These are phyloP conservation scores for Actinia equina DNA, from an alignment of 64 coral and sea anemone genomes.

Conservation along the genomic window DNA sequence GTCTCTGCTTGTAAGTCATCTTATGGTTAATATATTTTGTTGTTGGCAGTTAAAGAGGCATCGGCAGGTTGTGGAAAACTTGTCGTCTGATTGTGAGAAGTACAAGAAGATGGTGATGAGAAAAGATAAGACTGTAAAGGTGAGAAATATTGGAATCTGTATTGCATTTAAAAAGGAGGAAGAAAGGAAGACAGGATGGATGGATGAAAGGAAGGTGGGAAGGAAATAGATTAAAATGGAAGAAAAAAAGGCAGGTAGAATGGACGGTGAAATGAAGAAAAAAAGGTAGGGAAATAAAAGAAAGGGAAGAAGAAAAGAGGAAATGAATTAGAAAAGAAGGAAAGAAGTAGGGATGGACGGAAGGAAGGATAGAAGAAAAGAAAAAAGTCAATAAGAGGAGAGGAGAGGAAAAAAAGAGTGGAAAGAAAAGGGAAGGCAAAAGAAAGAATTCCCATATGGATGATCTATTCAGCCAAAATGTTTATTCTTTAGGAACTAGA, in stretches of 20 bases:
- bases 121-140: constrained; percentile 87
- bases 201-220: not conserved
- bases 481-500: constrained; percentile 57
- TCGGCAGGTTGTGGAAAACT: constrained; percentile 71
- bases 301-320: not conserved
- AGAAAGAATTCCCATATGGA: not conserved
- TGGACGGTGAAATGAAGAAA: not conserved
- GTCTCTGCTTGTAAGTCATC: no score
- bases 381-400: no score
- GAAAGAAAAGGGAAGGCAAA: no score
- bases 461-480: not conserved
- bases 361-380: no score
- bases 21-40: not conserved
- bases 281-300: not conserved
- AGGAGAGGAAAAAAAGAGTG: no score
- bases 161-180: not conserved
- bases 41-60: constrained; percentile 64
- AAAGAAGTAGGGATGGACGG: no score
- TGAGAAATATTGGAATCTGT: not conserved
- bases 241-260: not conserved
- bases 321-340: no score
- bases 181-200: not conserved
- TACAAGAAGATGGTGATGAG: constrained; percentile 83
- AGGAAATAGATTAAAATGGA: not conserved
- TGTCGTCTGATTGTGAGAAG: constrained; percentile 81